Percentiles rank a stretch among this genome's conserved stretches.
Evolutionary conservation across 1,140 invertebrate species (phyloP).

Genomic region (Leptinotarsa defecta): DNA sequence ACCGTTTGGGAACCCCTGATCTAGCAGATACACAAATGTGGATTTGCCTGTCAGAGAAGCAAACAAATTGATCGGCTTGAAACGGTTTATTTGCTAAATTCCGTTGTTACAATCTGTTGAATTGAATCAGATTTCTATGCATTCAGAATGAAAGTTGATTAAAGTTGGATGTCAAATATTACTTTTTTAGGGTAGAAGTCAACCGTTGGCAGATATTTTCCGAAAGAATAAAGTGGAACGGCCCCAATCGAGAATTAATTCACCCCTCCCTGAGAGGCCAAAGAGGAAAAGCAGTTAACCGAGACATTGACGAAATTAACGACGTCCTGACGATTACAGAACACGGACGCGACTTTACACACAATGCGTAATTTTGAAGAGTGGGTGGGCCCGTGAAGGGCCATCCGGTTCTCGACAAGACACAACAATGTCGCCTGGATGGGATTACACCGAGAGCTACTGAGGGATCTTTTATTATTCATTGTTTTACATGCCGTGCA

Average conservation of each 20-base stretch:
- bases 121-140: no score
- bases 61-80: no score
- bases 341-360: slow-evolving; percentile 11
- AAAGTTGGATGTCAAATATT: no score
- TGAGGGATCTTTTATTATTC: slow-evolving; percentile 17
- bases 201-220: no score
- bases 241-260: background rate
- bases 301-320: slow-evolving; percentile 6
- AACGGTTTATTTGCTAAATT: no score
- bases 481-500: slow-evolving; percentile 17
- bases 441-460: slow-evolving; percentile 7
- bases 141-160: no score
- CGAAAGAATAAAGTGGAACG: background rate
- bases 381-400: background rate
- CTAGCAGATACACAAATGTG: no score
- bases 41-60: no score
- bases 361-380: slow-evolving; percentile 16
- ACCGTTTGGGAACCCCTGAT: no score
- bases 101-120: no score
- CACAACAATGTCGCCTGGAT: slow-evolving; percentile 17
- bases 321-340: background rate
- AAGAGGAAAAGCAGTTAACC: slow-evolving; percentile 1
- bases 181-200: no score
- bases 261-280: background rate
- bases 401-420: slow-evolving; percentile 4